Evolutionary conservation across 2,113 vertebrate species (phyloP).

Genomic region (Myotis lucifugus): DNA sequence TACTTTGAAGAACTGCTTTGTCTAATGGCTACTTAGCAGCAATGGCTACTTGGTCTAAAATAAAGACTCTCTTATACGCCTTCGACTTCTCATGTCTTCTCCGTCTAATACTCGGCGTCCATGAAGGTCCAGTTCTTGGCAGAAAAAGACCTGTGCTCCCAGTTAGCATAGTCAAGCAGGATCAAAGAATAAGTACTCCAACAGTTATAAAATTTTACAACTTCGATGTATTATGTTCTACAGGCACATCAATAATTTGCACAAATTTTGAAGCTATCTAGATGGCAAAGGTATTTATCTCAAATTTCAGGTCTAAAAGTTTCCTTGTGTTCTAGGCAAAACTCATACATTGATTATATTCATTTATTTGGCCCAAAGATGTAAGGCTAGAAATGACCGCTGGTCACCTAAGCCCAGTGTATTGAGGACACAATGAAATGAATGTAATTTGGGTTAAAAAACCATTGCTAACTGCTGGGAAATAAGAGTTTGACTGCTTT

Average conservation of each 20-base stretch:
- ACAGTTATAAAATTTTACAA: neutral
- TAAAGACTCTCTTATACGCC: too few relatives aligned
- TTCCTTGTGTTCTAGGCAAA: neutral
- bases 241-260: neutral
- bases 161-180: too few relatives aligned
- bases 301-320: neutral
- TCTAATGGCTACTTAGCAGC: too few relatives aligned
- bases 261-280: neutral
- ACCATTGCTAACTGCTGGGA: neutral
- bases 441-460: neutral
- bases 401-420: neutral
- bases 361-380: neutral
- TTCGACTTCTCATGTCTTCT: too few relatives aligned
- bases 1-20: too few relatives aligned
- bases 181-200: too few relatives aligned
- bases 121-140: too few relatives aligned
- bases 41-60: too few relatives aligned
- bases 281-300: neutral
- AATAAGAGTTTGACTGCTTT: neutral
- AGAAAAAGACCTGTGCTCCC: too few relatives aligned
- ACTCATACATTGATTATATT: neutral
- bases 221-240: neutral
- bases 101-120: too few relatives aligned
- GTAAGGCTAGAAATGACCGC: neutral
- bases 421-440: neutral